Percentiles rank a stretch among this genome's conserved stretches.
Conservation (phyloP, 2,113 vertebrate genomes). For the Psilopsiagon aymara region DNA sequence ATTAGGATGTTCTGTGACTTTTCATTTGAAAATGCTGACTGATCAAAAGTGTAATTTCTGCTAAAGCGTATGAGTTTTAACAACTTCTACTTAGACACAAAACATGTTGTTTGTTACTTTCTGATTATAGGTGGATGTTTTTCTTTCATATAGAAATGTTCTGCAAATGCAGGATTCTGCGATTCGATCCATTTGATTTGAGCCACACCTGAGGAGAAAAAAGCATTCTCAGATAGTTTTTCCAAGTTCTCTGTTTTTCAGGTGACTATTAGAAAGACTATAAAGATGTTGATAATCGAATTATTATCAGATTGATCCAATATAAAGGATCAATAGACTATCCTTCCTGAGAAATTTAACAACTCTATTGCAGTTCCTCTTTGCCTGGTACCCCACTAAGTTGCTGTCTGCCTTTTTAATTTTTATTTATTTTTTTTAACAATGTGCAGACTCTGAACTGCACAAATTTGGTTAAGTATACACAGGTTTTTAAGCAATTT, state of each 20-base stretch:
- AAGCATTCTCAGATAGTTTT: conserved; percentile 41
- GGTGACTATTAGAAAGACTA: conserved; percentile 16
- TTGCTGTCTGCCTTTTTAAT: neutral
- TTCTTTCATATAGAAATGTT: neutral
- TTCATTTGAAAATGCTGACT: neutral
- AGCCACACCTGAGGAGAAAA: neutral
- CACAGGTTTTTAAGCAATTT: conserved; percentile 19
- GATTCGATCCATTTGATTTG: neutral
- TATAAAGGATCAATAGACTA: neutral
- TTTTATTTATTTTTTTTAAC: neutral
- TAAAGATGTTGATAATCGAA: conserved; percentile 43
- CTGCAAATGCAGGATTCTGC: neutral
- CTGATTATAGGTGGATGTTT: neutral
- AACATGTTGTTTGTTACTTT: neutral
- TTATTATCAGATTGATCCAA: neutral
- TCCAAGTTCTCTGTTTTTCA: conserved; percentile 8
- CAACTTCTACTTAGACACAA: neutral
- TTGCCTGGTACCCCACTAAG: neutral
- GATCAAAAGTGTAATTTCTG: neutral
- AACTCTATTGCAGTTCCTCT: neutral
- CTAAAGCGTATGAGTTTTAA: neutral
- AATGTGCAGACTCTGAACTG: neutral
- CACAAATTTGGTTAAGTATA: conserved; percentile 27
- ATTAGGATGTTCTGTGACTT: neutral
- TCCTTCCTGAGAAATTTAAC: neutral